Evolutionary conservation across 1,140 invertebrate species (phyloP).

Genomic region (Cardiocondyla obscurior): DNA sequence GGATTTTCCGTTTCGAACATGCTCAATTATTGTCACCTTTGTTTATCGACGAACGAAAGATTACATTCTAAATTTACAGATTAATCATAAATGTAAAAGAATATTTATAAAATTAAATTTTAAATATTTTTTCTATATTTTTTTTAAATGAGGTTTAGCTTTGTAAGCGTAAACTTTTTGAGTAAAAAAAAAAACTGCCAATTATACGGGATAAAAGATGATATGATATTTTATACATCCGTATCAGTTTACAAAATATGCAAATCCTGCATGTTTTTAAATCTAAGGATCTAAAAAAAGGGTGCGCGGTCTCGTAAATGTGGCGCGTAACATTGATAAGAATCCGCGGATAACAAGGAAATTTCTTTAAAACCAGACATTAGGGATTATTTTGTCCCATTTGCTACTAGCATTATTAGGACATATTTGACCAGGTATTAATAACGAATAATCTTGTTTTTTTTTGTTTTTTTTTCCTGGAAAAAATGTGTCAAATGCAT

Average conservation of each 20-base stretch:
- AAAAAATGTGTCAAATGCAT: neutral
- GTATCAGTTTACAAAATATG: neutral
- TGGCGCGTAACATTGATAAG: neutral
- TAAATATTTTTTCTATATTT: too few species aligned
- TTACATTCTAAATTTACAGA: neutral
- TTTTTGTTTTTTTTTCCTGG: neutral
- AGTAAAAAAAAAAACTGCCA: neutral
- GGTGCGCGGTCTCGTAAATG: neutral
- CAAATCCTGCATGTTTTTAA: neutral
- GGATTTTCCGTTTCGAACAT: slow-evolving; percentile 14
- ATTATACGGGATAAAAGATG: neutral
- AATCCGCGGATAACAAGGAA: neutral
- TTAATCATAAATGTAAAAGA: too few species aligned
- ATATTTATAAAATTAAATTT: too few species aligned
- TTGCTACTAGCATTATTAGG: neutral
- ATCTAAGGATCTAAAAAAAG: neutral
- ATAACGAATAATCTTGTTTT: too few species aligned
- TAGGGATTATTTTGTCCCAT: neutral
- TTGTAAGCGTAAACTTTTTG: neutral
- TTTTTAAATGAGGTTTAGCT: too few species aligned
- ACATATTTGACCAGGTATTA: too few species aligned
- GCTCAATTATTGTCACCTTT: neutral
- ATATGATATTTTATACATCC: neutral
- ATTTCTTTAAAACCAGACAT: neutral
- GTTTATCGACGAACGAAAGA: slow-evolving; percentile 13